These are phyloP conservation scores for Pandemis cinnamomeana DNA, from an alignment of 2,888 invertebrate species.

Conservation along the genomic window DNA sequence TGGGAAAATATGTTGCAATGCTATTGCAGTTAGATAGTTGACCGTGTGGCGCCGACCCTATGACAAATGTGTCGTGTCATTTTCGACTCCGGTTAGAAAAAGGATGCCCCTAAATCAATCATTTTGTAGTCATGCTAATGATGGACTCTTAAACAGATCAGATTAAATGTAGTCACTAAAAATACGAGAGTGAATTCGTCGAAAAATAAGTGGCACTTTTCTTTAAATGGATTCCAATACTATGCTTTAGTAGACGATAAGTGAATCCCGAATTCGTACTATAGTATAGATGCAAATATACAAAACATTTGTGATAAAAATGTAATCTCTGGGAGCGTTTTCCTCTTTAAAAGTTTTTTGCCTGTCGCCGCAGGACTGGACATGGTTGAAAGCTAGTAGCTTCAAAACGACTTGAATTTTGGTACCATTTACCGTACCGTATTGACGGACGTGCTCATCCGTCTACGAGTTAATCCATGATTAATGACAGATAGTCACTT, in stretches of 20 bases:
- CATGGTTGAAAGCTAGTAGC: not conserved
- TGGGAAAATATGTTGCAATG: conserved; percentile 21
- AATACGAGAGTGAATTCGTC: no score
- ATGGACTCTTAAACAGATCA: conserved; percentile 15
- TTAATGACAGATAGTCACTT: conserved; percentile 62
- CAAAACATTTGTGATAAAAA: no score
- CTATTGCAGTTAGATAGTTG: conserved; percentile 9
- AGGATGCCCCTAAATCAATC: conserved; percentile 36
- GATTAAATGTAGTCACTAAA: not conserved
- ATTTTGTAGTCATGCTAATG: conserved; percentile 29
- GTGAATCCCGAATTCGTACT: not conserved
- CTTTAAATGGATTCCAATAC: no score
- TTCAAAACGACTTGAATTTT: not conserved
- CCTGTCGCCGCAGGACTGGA: no score
- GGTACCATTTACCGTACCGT: conserved; percentile 19
- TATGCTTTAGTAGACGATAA: no score
- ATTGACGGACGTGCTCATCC: conserved; percentile 46
- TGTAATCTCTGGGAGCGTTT: no score
- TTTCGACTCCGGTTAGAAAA: conserved; percentile 27
- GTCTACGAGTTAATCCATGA: conserved; percentile 54
- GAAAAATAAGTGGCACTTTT: no score
- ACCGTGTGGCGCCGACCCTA: conserved; percentile 20
- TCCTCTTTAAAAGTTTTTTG: no score
- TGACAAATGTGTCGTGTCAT: conserved; percentile 36
- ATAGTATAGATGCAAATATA: not conserved